These are phyloP conservation scores for Bombyx huttoni DNA, from an alignment of 2,888 invertebrate genomes.

Conservation along the genomic window DNA sequence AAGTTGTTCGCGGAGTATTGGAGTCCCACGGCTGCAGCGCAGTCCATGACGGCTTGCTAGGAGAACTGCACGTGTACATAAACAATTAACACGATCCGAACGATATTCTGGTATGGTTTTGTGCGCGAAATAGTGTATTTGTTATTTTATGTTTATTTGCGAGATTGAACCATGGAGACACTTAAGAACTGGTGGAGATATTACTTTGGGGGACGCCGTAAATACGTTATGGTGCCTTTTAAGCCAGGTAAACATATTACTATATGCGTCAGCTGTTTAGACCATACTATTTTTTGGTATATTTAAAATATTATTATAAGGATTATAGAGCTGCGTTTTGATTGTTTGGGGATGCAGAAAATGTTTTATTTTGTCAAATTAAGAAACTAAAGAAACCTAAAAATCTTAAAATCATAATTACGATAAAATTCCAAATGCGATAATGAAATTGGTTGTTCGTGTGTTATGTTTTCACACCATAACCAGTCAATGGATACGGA, in stretches of 20 bases:
- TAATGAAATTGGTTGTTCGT: too few relatives aligned
- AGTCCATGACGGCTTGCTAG: conserved; percentile 42
- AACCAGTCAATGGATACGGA: too few relatives aligned
- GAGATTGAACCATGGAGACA: conserved; percentile 36
- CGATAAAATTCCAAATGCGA: too few relatives aligned
- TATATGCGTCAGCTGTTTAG: too few relatives aligned
- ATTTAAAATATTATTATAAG: too few relatives aligned
- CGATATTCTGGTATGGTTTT: conserved; percentile 9
- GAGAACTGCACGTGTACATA: conserved; percentile 45
- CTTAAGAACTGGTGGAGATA: conserved; percentile 48
- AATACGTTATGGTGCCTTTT: conserved; percentile 53
- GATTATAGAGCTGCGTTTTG: too few relatives aligned
- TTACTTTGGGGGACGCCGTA: conserved; percentile 44
- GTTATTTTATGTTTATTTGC: conserved; percentile 8
- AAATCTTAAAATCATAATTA: too few relatives aligned
- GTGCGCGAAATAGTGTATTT: conserved; percentile 10
- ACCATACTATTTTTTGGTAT: too few relatives aligned
- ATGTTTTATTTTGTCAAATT: too few relatives aligned
- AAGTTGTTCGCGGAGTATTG: conserved; percentile 34
- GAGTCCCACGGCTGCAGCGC: conserved; percentile 28
- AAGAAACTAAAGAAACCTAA: too few relatives aligned
- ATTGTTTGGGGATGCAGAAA: too few relatives aligned
- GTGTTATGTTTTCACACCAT: too few relatives aligned
- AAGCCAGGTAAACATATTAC: conserved; percentile 49
- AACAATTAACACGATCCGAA: conserved; percentile 37